Base-by-base conservation (phyloP, 2,113 vertebrate genomes). In the Salvelinus fontinalis region DNA sequence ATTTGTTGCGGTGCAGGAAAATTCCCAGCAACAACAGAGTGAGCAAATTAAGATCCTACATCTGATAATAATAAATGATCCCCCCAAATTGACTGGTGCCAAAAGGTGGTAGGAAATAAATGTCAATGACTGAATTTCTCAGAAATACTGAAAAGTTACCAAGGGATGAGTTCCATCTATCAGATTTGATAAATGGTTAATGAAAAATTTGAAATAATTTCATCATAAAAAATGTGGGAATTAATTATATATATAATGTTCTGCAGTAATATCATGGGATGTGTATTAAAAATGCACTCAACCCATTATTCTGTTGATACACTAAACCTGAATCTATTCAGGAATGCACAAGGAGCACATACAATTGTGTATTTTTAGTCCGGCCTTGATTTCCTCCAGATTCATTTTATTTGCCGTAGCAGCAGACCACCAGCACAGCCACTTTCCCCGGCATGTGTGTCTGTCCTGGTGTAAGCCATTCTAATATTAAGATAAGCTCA, bases 401-500 rank as follows among this genome's bases (percentile, higher is more conserved):
- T 74, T 16, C 31, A 31, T 74, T 48, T 73, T 3, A 73, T 34
- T 60, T 44, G 54, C 54, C 29, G 12, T 5, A 31, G 29, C 29
- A 22, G 27, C 3, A 18, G n/a, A 64, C 72, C 60, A 74, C 72
- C 34, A 49, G 51, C 31, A 26, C 20, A 27, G 72, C 13, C 34
- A 65, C 4, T 14, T 31, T 26, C 13, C 31, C 31, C 26, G 13
- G 72, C 60, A 74, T 65, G 72, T 4, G 26, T 12, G 51, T 67
- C n/a, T 49, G 59, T 71, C 57, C 60, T 54, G 60, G 66, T 60
- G 74, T 11, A 60, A 49, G 69, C 66, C 65, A 26, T 64, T 31
- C 69, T 71, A 71, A 79, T 74, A 70, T 78, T 39, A 6, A 54
- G 14, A 73, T 71, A 77, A 27, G 54, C 67, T 22, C 67, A 48